Evolutionary conservation across 2,888 invertebrate genomes (phyloP), one percentile per base, ranked within the genome.

Genomic region (Mythimna vitellina): DNA sequence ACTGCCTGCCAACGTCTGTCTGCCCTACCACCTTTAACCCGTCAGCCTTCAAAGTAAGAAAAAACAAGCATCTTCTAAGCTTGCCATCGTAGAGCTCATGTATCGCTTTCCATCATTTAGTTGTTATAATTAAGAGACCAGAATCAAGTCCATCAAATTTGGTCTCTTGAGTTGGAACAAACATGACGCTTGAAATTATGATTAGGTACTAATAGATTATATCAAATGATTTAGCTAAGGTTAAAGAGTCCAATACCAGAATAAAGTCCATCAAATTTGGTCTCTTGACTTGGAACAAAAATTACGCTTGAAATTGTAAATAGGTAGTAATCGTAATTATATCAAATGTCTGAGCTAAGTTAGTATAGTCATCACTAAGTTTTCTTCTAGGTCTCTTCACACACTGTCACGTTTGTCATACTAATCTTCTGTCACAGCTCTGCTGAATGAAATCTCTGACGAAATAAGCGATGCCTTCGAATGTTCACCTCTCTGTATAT

Each of bases 161-260:
- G 54, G 29, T 46, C 63, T 29, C 63, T 63, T 14, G 53, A 63
- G n/a, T 42, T 53, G 3, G n/a, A 38, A 35, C 17, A 53, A 53
- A 12, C 12, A 22, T 20, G 0, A 54, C 25, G 25, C 25, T 54
- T 53, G 22, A 22, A 9, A 9, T 53, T 22, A 4, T 53, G 22
- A 4, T 22, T 3, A 46, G 42, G 42, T 3, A 42, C 42, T 42
- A 42, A 42, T 12, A 12, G 42, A 42, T 12, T 42, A 42, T 12
- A 42, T 42, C 12, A 42, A 42, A 42, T 42, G 12, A 3, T 42
- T 42, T 42, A 42, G 42, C 42, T 42, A 3, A 42, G 42, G 12
- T 42, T 9, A 35, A 8, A 35, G 8, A 35, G 35, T 35, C 35
- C 7, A 1, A 35, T 8, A 35, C 35, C 9, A 35, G 51, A 61